Evolutionary conservation across 2,888 invertebrate genomes (phyloP).

Genomic region (Xestia rhomboidea): DNA sequence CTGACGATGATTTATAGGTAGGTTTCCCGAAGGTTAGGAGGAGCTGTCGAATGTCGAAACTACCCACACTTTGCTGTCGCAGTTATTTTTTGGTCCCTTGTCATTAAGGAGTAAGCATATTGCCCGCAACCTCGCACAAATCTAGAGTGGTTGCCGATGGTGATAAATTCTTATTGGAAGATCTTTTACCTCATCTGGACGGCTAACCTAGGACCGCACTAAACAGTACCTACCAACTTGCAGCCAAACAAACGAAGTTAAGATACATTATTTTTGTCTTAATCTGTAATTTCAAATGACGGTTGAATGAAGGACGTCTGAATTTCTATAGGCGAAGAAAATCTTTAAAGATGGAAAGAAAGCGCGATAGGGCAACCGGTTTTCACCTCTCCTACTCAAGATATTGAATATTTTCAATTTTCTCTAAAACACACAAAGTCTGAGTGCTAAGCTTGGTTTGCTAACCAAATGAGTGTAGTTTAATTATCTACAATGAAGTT

Average conservation of each 20-base stretch:
- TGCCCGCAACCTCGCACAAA: not conserved
- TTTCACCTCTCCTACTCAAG: constrained; percentile 19
- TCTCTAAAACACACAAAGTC: constrained; percentile 15
- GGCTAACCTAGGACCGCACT: too few species aligned
- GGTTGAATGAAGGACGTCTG: constrained; percentile 20
- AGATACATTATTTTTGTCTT: not conserved
- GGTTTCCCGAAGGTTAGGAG: not conserved
- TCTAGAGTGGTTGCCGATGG: not conserved
- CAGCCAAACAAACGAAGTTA: not conserved
- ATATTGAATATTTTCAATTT: constrained; percentile 30
- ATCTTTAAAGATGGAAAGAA: constrained; percentile 40
- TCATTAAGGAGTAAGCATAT: not conserved
- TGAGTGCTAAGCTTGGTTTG: not conserved
- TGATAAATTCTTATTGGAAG: not conserved
- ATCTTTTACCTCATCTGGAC: not conserved
- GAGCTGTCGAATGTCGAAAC: not conserved
- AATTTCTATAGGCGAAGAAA: constrained; percentile 43
- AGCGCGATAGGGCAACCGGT: constrained; percentile 46
- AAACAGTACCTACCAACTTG: not conserved
- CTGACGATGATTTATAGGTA: not conserved
- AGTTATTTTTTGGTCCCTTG: not conserved
- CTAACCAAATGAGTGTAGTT: not conserved
- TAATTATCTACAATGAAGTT: not conserved
- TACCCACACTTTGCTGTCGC: not conserved
- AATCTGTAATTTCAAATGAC: not conserved